A percentile compares a stretch with the other conserved stretches of the same genome.
phyloP scores from a whole-genome alignment of 64 coral and sea anemone genomes.

The Catalaphyllia jardinei region DNA sequence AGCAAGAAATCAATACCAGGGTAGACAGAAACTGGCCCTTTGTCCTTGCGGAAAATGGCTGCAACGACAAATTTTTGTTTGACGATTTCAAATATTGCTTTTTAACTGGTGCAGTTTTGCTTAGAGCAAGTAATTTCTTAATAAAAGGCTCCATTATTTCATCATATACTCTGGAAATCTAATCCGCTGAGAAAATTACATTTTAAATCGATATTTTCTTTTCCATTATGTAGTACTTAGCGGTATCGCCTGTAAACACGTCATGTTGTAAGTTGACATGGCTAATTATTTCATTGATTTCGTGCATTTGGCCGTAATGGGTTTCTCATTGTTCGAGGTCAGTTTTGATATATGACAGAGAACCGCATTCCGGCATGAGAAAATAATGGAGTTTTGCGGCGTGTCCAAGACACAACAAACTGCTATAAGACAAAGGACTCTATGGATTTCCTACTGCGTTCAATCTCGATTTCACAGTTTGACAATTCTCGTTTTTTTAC shows the following conservation, averaged over 20 bases:
- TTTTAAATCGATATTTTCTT: conserved; percentile 37
- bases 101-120: not conserved
- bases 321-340: not conserved
- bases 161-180: not conserved
- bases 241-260: not conserved
- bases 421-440: not conserved
- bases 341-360: not conserved
- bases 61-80: not conserved
- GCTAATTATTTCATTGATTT: conserved; percentile 19
- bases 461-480: conserved; percentile 4
- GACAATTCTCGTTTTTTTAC: not conserved
- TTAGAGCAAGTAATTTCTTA: not conserved
- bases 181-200: conserved; percentile 29
- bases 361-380: not conserved
- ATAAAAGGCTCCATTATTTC: conserved; percentile 31
- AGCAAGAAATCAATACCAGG: conserved; percentile 23
- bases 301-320: not conserved
- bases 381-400: not conserved
- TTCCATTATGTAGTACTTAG: not conserved
- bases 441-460: not conserved
- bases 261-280: not conserved
- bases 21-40: conserved; percentile 9
- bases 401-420: not conserved
- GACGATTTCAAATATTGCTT: not conserved
- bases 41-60: not conserved